Conservation (phyloP, 2,113 vertebrate species). For the Emydocephalus ijimae region DNA sequence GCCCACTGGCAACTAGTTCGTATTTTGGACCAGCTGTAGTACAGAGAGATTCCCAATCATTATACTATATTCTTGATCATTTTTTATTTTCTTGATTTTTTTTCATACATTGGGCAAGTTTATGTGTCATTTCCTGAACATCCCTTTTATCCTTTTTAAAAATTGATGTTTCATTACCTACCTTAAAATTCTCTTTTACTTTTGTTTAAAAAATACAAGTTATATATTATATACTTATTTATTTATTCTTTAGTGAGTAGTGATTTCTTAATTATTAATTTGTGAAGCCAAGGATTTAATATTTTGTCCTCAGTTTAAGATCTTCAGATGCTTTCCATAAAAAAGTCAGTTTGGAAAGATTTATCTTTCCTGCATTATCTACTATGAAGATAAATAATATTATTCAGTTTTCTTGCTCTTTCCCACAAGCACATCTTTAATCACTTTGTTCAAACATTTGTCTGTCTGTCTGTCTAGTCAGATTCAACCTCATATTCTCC, state of each 20-base stretch:
- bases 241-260: not conserved
- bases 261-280: not conserved
- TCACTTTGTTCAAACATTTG: not conserved
- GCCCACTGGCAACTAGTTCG: not conserved
- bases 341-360: not conserved
- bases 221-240: not conserved
- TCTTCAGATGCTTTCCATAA: not conserved
- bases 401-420: not conserved
- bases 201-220: not conserved
- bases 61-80: not conserved
- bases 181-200: not conserved
- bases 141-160: not conserved
- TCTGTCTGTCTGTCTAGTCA: not conserved
- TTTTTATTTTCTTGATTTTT: not conserved
- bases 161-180: not conserved
- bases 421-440: not conserved
- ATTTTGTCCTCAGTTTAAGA: not conserved
- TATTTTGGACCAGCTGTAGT: not conserved
- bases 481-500: not conserved
- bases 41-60: not conserved
- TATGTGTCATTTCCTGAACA: not conserved
- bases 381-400: not conserved
- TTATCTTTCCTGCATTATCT: not conserved
- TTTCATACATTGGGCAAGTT: not conserved
- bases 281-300: not conserved